Percentiles rank a stretch among this genome's conserved stretches.
phyloP scores from a whole-genome alignment of 2,797 vertebrate species.

The Smutsia gigantea region DNA sequence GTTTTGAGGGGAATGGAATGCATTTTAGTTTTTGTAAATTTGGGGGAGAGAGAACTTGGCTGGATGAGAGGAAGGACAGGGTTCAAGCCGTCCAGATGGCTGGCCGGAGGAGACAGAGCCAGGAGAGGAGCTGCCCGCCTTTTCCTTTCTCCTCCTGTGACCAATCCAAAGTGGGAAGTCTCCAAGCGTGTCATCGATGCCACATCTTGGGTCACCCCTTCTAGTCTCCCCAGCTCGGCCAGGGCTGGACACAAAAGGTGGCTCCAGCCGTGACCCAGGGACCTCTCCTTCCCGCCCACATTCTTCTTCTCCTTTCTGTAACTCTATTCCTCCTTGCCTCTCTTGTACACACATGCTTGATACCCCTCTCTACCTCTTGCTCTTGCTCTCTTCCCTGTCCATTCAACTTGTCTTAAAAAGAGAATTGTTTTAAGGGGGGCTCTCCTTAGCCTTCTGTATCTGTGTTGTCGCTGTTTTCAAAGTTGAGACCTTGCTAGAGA shows the following conservation, averaged over 20 bases:
- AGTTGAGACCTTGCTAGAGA: conserved; percentile 78
- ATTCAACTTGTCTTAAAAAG: conserved; percentile 69
- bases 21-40: conserved; percentile 35
- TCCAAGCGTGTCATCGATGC: neutral
- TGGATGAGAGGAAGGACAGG: neutral
- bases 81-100: neutral
- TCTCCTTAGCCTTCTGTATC: conserved; percentile 63
- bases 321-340: neutral
- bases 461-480: conserved; percentile 65
- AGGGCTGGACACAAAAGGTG: neutral
- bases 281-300: conserved; percentile 62
- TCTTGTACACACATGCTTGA: conserved; percentile 82
- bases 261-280: neutral
- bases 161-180: neutral
- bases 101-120: neutral
- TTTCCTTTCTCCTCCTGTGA: neutral
- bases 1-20: conserved; percentile 67
- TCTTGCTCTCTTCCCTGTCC: conserved; percentile 56
- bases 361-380: conserved; percentile 74
- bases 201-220: neutral
- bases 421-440: neutral
- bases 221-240: neutral
- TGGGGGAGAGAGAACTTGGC: neutral
- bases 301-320: conserved; percentile 77
- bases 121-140: neutral